Percentiles rank a stretch among this genome's conserved stretches.
Evolutionary conservation across 2,113 vertebrate genomes (phyloP).

Genomic region (Pandion haliaetus): DNA sequence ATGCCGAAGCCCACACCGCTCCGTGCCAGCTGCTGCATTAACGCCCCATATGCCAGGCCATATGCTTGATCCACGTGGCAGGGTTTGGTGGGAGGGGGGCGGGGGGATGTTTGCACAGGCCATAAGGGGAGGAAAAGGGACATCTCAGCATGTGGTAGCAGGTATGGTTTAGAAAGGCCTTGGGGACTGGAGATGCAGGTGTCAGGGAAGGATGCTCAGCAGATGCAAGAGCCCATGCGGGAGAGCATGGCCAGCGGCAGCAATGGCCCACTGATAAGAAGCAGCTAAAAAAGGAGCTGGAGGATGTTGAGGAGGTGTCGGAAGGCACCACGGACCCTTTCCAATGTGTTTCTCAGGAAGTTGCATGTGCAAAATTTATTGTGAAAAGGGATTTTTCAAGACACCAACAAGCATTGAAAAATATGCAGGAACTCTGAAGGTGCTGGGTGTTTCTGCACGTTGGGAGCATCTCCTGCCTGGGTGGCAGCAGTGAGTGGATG

Average conservation of each 20-base stretch:
- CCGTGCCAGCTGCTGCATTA: neutral
- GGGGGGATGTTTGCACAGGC: fast-evolving
- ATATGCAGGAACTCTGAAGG: fast-evolving
- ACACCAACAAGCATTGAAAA: neutral
- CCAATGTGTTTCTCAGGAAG: neutral
- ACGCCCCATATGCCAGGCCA: neutral
- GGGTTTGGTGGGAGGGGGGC: no score
- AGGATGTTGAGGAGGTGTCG: no score
- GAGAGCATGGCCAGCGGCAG: fast-evolving
- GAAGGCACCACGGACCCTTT: neutral
- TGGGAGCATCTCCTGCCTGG: neutral
- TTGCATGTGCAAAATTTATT: fast-evolving
- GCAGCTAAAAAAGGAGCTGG: neutral
- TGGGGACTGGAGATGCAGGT: fast-evolving
- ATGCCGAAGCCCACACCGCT: fast-evolving
- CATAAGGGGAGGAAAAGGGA: neutral
- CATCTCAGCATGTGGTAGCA: neutral
- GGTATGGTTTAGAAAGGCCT: no score
- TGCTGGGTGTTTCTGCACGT: neutral
- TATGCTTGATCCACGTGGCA: neutral
- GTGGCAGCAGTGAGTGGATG: neutral
- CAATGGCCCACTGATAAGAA: fast-evolving
- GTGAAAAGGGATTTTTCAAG: neutral
- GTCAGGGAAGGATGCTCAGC: fast-evolving
- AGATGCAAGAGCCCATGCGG: fast-evolving